phyloP scores from a whole-genome alignment of 2,797 vertebrate species.

The Microctenopoma steveboyesi region DNA sequence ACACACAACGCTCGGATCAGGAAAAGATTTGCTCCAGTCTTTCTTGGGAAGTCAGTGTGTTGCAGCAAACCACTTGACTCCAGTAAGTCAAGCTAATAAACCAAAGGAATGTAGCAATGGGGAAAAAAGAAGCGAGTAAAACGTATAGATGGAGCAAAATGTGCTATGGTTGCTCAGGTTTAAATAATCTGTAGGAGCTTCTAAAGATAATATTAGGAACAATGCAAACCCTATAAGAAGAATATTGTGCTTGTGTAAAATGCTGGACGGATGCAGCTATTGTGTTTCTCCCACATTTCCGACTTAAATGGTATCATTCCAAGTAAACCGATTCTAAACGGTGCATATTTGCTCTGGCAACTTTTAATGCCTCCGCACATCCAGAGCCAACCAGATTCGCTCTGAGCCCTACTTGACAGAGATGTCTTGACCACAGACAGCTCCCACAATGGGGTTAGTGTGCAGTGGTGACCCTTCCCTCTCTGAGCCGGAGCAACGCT shows the following conservation, averaged over 20 bases:
- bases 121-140: constrained; percentile 9
- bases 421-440: constrained; percentile 57
- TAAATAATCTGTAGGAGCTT: neutral
- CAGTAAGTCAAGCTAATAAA: constrained; percentile 62
- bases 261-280: neutral
- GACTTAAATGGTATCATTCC: constrained; percentile 32
- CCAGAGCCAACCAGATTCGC: constrained; percentile 25
- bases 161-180: neutral
- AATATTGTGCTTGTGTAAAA: neutral
- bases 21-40: constrained; percentile 3
- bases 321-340: constrained; percentile 60
- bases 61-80: constrained; percentile 55
- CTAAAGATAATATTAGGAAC: neutral
- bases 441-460: constrained; percentile 58
- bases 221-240: neutral
- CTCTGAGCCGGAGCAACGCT: constrained; percentile 16
- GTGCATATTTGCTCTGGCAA: constrained; percentile 55
- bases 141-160: constrained; percentile 3
- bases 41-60: constrained; percentile 19
- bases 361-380: constrained; percentile 25
- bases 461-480: constrained; percentile 38
- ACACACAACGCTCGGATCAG: neutral
- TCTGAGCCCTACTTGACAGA: constrained; percentile 53
- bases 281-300: constrained; percentile 13
- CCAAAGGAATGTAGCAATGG: constrained; percentile 30